Conservation (phyloP, 2,888 invertebrate species). For the Morpho deidamia region DNA sequence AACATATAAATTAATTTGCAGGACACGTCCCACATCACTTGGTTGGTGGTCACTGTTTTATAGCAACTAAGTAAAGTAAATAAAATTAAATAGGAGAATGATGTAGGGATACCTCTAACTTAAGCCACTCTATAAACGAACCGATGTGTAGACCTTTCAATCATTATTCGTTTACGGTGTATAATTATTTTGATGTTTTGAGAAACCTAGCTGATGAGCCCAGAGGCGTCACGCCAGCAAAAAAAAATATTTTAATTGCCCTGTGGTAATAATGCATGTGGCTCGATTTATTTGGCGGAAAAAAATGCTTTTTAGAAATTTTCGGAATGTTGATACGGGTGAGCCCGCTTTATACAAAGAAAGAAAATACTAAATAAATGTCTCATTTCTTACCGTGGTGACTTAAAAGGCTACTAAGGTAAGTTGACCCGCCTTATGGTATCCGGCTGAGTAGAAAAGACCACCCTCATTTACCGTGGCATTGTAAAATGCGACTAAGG, state of each 20-base stretch:
- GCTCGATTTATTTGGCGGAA: constrained; percentile 12
- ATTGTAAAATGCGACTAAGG: no score
- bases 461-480: no score
- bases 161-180: constrained; percentile 63
- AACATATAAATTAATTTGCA: no score
- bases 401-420: no score
- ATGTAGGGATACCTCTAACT: constrained; percentile 6
- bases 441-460: no score
- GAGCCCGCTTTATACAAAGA: not conserved
- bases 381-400: no score
- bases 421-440: no score
- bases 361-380: not conserved
- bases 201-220: constrained; percentile 50
- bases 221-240: constrained; percentile 41
- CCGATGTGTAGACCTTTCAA: constrained; percentile 65
- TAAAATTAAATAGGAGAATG: not conserved
- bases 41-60: no score
- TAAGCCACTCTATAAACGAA: constrained; percentile 35
- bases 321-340: constrained; percentile 1
- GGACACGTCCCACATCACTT: no score
- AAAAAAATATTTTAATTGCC: constrained; percentile 61
- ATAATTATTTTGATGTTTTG: constrained; percentile 71
- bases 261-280: constrained; percentile 47
- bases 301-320: not conserved
- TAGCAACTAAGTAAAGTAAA: not conserved